Base-by-base conservation (phyloP, 2,888 invertebrate genomes). In the Metalampra italica region DNA sequence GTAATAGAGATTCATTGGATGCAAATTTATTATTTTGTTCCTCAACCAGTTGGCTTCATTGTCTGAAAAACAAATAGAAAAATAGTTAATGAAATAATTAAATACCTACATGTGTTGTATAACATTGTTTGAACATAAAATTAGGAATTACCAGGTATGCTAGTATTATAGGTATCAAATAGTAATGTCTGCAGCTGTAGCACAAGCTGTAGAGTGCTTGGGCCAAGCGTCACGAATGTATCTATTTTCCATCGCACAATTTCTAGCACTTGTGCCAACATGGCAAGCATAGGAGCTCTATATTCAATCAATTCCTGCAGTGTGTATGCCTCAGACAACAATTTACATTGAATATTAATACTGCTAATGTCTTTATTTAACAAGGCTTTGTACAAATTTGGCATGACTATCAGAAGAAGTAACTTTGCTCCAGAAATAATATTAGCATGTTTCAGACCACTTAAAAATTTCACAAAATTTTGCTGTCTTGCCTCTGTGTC, bases 1-100 rank as follows among this genome's bases (percentile, higher is more conserved):
- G 60, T 88, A 90, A 60, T 80, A 84, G 66, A 75, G 75, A 54
- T 88, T 90, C 40, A 86, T 55, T 7, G 85, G 79, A 34, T 77
- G 69, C 54, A 82, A 59, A 45, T 75, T 36, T 12, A 29, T 37
- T 30, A 90, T 45, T 57, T 82, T 86, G 37, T 60, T 63, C 49
- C 71, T 80, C 39, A 90, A 54, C 89, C 89, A 90, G 37, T 54
- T 64, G n/a, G 60, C 62, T 63, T 89, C 85, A 48, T 75, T 77
- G 50, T 76, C 90, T 90, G 74, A 47, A 78, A 47, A 36, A 14
- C 45, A 47, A 9, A 32, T 2, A 32, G 32, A 7, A 11, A 32
- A 32, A 32, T 7, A 32, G 11, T 32, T 3, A 32, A 22, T 22
- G 22, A 22, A 22, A 22, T 22, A 3, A 22, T 3, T 22, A 22